Base-by-base conservation (phyloP, 2,888 invertebrate species). In the Euphydryas editha region DNA sequence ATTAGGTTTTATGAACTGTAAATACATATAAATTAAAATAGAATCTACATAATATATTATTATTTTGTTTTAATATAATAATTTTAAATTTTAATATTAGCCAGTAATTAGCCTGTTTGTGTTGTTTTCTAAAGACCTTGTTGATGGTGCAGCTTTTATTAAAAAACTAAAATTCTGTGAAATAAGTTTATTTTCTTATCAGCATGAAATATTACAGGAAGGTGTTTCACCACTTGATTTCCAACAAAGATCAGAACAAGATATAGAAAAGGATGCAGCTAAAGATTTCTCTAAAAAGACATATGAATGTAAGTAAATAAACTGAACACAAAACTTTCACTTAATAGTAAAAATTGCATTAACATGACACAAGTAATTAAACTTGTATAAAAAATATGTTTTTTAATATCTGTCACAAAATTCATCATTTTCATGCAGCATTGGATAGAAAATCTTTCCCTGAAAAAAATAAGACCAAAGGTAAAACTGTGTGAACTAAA, bases 201-300 rank as follows among this genome's bases (percentile, higher is more conserved):
- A 37, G 13, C n/a, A 54, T 56, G 39, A 18, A 20, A 36, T n/a
- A 49, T 60, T 36, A 21, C 75, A 91, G 89, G 90, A 90, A 69
- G 91, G 90, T 15, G 82, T 90, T 0, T 76, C 85, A 13, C 90
- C 90, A 21, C 65, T 80, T 3, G 84, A 88, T 44, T 76, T 86
- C 54, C 59, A 79, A 67, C 77, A 82, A 36, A 78, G 81, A 68
- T 65, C 82, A 0, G 77, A 85, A 51, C 88, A 90, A 61, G 78
- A 89, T 44, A 65, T 90, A 3, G 89, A 88, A 0, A 80, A 80
- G 49, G 89, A 89, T 72, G 86, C 84, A 0, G 76, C 64, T 1
- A 76, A 73, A 30, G 66, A 51, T 1, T 84, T 74, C 18, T 68
- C 76, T 0, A 82, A 79, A 20, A 87, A 87, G 72, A 77, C 82